phyloP scores from a whole-genome alignment of 2,797 vertebrate species.

The Nyctalus aviator region DNA sequence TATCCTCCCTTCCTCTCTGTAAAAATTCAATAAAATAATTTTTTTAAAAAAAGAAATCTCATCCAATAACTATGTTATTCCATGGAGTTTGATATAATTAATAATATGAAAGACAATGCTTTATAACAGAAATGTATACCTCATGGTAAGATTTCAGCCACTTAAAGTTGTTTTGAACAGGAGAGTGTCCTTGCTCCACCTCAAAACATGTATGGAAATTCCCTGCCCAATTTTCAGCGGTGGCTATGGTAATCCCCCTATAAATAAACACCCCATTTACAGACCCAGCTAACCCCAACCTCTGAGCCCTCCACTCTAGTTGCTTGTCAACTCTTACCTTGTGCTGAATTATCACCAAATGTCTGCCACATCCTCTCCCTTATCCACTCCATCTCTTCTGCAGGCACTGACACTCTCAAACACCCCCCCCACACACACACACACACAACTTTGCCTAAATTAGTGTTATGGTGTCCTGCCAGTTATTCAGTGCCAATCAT shows the following conservation, averaged over 20 bases:
- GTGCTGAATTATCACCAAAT: not conserved
- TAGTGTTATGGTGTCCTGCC: not conserved
- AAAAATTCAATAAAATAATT: too few species aligned
- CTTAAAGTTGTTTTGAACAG: not conserved
- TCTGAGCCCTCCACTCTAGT: not conserved
- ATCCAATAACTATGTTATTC: not conserved
- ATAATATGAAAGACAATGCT: not conserved
- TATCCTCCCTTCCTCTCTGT: too few species aligned
- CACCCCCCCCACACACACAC: not conserved
- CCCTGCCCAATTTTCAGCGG: not conserved
- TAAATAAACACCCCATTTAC: not conserved
- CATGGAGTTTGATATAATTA: not conserved
- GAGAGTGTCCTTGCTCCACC: not conserved
- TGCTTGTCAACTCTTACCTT: not conserved
- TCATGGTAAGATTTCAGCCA: not conserved
- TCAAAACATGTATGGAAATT: not conserved
- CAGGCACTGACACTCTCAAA: not conserved
- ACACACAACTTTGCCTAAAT: not conserved
- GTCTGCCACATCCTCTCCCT: not conserved
- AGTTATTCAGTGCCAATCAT: not conserved
- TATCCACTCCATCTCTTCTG: too few species aligned
- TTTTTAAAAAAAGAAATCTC: not conserved
- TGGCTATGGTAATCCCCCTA: not conserved
- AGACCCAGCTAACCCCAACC: not conserved
- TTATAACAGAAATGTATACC: not conserved